Evolutionary conservation across 2,113 vertebrate species (phyloP).

Genomic region (Solea senegalensis): DNA sequence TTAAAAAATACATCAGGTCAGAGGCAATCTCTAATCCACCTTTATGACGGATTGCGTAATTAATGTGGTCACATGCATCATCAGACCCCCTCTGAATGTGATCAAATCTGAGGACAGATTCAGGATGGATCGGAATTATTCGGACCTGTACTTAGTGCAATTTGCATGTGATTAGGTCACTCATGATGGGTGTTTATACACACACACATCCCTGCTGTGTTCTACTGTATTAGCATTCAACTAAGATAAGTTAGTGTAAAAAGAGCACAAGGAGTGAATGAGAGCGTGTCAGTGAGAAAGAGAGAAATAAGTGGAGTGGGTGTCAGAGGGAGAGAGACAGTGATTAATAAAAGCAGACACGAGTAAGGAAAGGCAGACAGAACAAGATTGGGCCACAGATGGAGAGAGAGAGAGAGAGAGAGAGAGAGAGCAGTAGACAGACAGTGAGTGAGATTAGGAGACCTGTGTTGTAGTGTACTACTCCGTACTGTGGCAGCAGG

Average conservation of each 20-base stretch:
- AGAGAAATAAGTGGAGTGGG: slow-evolving; percentile 46
- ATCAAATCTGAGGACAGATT: too few relatives aligned
- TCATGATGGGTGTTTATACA: background rate
- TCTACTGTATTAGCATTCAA: slow-evolving; percentile 29
- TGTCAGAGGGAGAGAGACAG: slow-evolving; percentile 38
- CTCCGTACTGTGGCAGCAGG: slow-evolving; percentile 61
- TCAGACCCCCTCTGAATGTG: too few relatives aligned
- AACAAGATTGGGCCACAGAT: slow-evolving; percentile 43
- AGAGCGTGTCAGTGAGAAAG: slow-evolving; percentile 1
- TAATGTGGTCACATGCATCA: too few relatives aligned
- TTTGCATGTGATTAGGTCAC: too few relatives aligned
- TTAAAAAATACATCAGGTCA: too few relatives aligned
- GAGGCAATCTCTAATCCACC: too few relatives aligned
- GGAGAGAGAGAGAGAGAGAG: slow-evolving; percentile 36
- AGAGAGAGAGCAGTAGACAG: slow-evolving; percentile 41
- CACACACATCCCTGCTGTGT: slow-evolving; percentile 22
- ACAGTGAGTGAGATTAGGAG: slow-evolving; percentile 65
- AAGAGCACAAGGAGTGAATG: slow-evolving; percentile 27
- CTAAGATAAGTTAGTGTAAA: slow-evolving; percentile 34
- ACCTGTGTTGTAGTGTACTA: slow-evolving; percentile 42
- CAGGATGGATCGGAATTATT: too few relatives aligned
- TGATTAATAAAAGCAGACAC: slow-evolving; percentile 67
- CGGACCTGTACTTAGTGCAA: too few relatives aligned
- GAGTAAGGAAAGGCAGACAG: slow-evolving; percentile 44
- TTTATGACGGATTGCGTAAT: too few relatives aligned